phyloP scores from a whole-genome alignment of 2,888 invertebrate genomes.

The Eilema sororculum region DNA sequence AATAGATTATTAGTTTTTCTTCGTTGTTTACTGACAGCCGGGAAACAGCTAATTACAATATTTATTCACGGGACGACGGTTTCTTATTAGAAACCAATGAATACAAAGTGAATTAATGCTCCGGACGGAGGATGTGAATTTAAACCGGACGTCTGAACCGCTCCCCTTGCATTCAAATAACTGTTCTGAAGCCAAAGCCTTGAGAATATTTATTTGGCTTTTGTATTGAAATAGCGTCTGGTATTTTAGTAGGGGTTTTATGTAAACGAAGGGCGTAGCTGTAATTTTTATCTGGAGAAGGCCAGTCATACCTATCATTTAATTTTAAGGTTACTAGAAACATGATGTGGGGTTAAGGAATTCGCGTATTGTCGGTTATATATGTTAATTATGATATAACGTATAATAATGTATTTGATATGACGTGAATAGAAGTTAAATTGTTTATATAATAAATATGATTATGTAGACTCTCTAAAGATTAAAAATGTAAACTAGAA shows the following conservation, averaged over 20 bases:
- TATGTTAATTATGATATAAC: neutral
- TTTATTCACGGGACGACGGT: conserved; percentile 61
- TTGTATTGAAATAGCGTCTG: conserved; percentile 11
- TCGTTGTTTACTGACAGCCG: conserved; percentile 39
- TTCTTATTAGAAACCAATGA: conserved; percentile 63
- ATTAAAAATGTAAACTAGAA: too few species aligned
- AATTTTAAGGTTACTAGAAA: neutral
- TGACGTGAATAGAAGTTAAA: neutral
- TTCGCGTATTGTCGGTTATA: neutral
- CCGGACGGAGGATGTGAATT: conserved; percentile 48
- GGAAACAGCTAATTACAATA: conserved; percentile 62
- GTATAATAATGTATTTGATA: neutral
- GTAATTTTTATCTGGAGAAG: neutral
- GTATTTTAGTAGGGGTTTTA: conserved; percentile 8
- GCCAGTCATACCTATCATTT: neutral
- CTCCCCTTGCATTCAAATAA: conserved; percentile 44
- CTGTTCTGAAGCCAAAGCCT: conserved; percentile 11
- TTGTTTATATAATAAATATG: too few species aligned
- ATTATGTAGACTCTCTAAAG: too few species aligned
- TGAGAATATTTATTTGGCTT: conserved; percentile 18
- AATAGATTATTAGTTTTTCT: conserved; percentile 74
- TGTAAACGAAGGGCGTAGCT: neutral
- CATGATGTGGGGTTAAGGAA: neutral
- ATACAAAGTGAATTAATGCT: conserved; percentile 61
- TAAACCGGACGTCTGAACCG: conserved; percentile 37